These are phyloP conservation scores for Chlorospingus semifuscus DNA, from an alignment of 2,797 vertebrate species.

Conservation along the genomic window DNA sequence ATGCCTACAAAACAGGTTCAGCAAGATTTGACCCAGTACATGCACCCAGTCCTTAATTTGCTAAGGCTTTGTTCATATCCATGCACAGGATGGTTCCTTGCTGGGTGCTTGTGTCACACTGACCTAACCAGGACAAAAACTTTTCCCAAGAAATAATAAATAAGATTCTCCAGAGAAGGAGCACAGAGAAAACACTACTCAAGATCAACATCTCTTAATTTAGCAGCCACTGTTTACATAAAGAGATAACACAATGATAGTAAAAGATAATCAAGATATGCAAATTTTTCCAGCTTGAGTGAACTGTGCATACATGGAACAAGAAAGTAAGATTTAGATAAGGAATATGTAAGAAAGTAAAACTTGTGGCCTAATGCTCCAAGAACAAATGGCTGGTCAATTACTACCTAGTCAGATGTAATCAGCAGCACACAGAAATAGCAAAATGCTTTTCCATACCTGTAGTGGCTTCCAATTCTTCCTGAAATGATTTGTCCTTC, in stretches of 20 bases:
- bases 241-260: background rate
- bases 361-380: background rate
- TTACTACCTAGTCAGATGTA: background rate
- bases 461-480: background rate
- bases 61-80: background rate
- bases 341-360: background rate
- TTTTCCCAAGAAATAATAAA: background rate
- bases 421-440: background rate
- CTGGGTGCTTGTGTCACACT: background rate
- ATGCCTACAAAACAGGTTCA: background rate
- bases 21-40: background rate
- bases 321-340: background rate
- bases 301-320: background rate
- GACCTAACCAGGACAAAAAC: background rate
- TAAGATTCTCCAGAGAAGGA: background rate
- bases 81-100: background rate
- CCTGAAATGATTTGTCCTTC: background rate
- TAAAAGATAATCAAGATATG: background rate
- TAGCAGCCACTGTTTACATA: background rate
- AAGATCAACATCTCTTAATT: background rate
- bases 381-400: background rate
- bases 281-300: background rate
- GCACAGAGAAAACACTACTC: background rate
- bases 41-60: background rate
- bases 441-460: background rate